phyloP scores from a whole-genome alignment of 35 echinoderm and acorn worm genomes.

The Anneissia japonica region DNA sequence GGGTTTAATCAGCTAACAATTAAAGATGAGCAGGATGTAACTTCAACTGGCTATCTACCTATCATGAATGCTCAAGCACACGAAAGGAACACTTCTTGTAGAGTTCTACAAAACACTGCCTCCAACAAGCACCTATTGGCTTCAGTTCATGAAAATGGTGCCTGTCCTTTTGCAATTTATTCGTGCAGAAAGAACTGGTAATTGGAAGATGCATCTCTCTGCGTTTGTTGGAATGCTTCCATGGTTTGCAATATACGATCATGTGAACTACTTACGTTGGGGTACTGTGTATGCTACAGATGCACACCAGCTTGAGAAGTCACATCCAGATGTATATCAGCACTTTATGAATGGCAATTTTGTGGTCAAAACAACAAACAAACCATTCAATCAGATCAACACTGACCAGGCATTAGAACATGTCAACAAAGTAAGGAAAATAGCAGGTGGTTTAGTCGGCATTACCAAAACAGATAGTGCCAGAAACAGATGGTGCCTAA shows the following conservation, averaged over 20 bases:
- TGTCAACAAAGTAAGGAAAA: neutral
- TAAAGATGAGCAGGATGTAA: neutral
- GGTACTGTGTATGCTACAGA: conserved; percentile 4
- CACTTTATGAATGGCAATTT: neutral
- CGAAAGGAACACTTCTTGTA: neutral
- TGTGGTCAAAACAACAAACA: neutral
- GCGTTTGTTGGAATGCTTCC: conserved; percentile 17
- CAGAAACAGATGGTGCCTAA: neutral
- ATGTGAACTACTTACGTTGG: conserved; percentile 7
- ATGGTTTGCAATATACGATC: conserved; percentile 18
- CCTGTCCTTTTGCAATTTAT: conserved; percentile 13
- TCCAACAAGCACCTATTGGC: neutral
- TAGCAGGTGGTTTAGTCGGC: neutral
- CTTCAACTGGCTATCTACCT: neutral
- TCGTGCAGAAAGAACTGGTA: neutral
- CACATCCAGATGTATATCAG: conserved; percentile 9
- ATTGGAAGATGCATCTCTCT: conserved; percentile 17
- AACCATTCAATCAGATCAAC: conserved; percentile 7
- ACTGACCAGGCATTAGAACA: conserved; percentile 2
- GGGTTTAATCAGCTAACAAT: neutral
- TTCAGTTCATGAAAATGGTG: neutral
- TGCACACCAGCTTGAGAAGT: neutral
- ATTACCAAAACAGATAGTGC: neutral
- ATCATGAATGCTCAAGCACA: neutral
- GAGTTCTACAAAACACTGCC: neutral